Evolutionary conservation across 2,113 vertebrate genomes (phyloP).

Genomic region (Lepisosteus oculatus): DNA sequence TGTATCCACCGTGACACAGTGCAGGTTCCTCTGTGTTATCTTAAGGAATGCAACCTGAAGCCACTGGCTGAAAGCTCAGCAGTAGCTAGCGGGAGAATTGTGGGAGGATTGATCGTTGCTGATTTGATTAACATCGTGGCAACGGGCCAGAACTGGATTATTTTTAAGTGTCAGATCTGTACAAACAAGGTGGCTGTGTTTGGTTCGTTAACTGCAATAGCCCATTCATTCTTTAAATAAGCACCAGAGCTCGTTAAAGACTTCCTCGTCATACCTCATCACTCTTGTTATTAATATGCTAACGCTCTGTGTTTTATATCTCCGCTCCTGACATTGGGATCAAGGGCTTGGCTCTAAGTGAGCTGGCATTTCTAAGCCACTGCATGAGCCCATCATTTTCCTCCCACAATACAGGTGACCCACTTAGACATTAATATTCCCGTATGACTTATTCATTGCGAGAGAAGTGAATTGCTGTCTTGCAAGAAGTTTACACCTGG

Average conservation of each 20-base stretch:
- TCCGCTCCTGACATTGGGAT: neutral
- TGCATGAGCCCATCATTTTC: too few relatives aligned
- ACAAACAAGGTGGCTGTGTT: constrained; percentile 24
- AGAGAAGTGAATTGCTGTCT: too few relatives aligned
- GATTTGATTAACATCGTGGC: constrained; percentile 45
- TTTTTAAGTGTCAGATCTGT: constrained; percentile 32
- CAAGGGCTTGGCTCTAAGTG: neutral
- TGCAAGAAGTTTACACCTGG: too few relatives aligned
- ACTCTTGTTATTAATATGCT: constrained; percentile 22
- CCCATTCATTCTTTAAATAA: constrained; percentile 17
- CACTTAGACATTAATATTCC: too few relatives aligned
- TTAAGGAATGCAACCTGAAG: neutral
- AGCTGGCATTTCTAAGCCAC: too few relatives aligned
- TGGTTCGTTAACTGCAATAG: constrained; percentile 18
- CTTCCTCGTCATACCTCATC: constrained; percentile 20
- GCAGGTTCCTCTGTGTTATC: too few relatives aligned
- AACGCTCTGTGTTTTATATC: neutral
- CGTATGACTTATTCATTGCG: too few relatives aligned
- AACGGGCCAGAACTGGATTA: constrained; percentile 23
- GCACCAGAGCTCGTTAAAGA: constrained; percentile 24
- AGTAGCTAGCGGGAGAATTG: neutral
- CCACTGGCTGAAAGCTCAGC: neutral
- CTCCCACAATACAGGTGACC: too few relatives aligned
- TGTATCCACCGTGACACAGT: too few relatives aligned
- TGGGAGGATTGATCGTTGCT: constrained; percentile 40